phyloP scores from a whole-genome alignment of 2,797 vertebrate species.

The Epinephelus malabaricus region DNA sequence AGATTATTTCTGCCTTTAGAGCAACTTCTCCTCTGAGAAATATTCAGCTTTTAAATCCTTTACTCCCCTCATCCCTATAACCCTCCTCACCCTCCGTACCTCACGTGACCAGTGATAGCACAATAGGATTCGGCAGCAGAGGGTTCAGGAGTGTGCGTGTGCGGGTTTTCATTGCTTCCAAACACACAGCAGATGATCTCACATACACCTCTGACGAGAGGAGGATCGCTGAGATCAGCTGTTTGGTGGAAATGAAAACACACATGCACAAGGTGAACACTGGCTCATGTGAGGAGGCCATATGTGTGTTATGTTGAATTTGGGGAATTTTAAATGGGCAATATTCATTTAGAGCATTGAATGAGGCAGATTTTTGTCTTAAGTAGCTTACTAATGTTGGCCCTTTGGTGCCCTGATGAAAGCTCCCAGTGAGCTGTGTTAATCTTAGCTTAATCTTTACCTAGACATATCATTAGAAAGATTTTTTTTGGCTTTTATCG shows the following conservation, averaged over 20 bases:
- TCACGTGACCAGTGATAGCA: slow-evolving; percentile 51
- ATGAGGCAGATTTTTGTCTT: slow-evolving; percentile 33
- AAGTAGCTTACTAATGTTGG: slow-evolving; percentile 47
- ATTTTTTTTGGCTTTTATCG: slow-evolving; percentile 20
- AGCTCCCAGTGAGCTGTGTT: slow-evolving; percentile 30
- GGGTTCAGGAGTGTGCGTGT: slow-evolving; percentile 36
- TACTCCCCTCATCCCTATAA: background rate
- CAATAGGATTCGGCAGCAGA: slow-evolving; percentile 42
- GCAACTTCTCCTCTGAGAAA: slow-evolving; percentile 64
- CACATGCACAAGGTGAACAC: background rate
- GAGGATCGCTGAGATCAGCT: slow-evolving; percentile 46
- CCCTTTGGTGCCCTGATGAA: slow-evolving; percentile 25
- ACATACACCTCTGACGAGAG: slow-evolving; percentile 6
- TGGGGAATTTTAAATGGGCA: slow-evolving; percentile 23
- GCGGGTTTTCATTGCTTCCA: slow-evolving; percentile 3
- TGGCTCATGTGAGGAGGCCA: slow-evolving; percentile 8
- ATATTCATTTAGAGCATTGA: slow-evolving; percentile 21
- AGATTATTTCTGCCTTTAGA: slow-evolving; percentile 60
- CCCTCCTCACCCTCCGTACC: slow-evolving; percentile 45
- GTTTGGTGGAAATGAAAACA: slow-evolving; percentile 28
- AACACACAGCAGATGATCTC: slow-evolving; percentile 42
- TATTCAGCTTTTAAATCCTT: slow-evolving; percentile 35
- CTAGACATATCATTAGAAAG: slow-evolving; percentile 41
- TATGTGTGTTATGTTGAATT: slow-evolving; percentile 29
- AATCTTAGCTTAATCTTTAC: slow-evolving; percentile 33